Percentiles rank a stretch among this genome's conserved stretches.
Evolutionary conservation across 2,888 invertebrate genomes (phyloP).

Genomic region (Archips xylosteana): DNA sequence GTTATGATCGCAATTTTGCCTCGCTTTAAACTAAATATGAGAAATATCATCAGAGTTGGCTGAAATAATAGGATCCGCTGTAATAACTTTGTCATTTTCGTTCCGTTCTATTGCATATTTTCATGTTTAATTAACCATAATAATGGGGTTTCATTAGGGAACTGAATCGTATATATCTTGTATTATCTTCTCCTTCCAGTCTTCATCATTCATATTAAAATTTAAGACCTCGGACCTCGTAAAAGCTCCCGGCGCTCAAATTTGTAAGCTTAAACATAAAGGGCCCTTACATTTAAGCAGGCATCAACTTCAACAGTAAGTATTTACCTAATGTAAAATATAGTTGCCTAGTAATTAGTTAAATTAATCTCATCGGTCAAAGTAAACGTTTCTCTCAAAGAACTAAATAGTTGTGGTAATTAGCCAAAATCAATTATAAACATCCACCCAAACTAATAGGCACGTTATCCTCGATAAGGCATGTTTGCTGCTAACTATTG

Average conservation of each 20-base stretch:
- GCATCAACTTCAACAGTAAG: neutral
- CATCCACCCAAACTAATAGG: slow-evolving; percentile 27
- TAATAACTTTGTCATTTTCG: slow-evolving; percentile 8
- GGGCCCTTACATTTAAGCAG: neutral
- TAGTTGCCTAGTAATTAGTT: neutral
- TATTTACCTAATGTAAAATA: neutral
- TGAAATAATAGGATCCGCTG: neutral
- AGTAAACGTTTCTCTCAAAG: neutral
- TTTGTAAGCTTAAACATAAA: slow-evolving; percentile 10
- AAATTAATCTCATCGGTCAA: neutral
- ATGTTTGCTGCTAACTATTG: slow-evolving; percentile 20
- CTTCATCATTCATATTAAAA: slow-evolving; percentile 26
- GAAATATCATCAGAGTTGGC: neutral
- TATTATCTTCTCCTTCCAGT: slow-evolving; percentile 21
- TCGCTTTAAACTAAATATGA: slow-evolving; percentile 8
- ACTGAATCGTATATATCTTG: slow-evolving; percentile 3
- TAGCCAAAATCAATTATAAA: slow-evolving; percentile 24
- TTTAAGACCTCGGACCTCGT: slow-evolving; percentile 19
- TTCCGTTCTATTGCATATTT: slow-evolving; percentile 13
- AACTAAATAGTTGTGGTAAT: slow-evolving; percentile 5
- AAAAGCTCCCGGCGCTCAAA: slow-evolving; percentile 16
- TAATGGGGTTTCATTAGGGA: neutral
- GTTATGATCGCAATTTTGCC: neutral
- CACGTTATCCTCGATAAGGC: slow-evolving; percentile 20
- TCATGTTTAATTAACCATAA: slow-evolving; percentile 5